These are phyloP conservation scores for Alosa alosa DNA, from an alignment of 2,113 vertebrate genomes.

Conservation along the genomic window DNA sequence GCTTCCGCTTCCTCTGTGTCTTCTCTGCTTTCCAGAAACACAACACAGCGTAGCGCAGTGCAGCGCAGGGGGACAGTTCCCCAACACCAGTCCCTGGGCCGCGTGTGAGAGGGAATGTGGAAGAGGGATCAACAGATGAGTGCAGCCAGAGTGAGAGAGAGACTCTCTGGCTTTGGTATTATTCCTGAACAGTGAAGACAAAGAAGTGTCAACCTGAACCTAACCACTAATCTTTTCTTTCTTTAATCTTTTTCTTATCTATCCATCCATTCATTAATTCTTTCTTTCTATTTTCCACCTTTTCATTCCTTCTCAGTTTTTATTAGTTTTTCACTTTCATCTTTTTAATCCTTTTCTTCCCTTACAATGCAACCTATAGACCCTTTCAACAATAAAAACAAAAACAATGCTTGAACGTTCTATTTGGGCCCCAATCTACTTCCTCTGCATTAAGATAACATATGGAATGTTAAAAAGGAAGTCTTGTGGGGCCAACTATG, in stretches of 20 bases:
- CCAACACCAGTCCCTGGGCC: not conserved
- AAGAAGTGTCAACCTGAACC: not conserved
- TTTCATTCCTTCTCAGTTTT: not conserved
- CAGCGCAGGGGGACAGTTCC: not conserved
- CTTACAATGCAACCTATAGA: not conserved
- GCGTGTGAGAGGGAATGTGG: not conserved
- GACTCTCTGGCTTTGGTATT: not conserved
- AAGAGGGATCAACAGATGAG: not conserved
- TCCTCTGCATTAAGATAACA: no score
- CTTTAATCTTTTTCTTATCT: constrained; percentile 22
- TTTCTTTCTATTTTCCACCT: not conserved
- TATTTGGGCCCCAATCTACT: no score
- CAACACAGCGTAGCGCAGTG: not conserved
- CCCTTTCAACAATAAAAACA: no score
- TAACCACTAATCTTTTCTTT: not conserved
- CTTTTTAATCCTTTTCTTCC: not conserved
- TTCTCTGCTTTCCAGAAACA: not conserved
- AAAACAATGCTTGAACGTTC: no score
- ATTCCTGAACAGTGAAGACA: not conserved
- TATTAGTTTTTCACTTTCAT: not conserved
- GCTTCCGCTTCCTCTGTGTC: not conserved
- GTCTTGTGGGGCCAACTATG: no score
- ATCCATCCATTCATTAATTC: not conserved
- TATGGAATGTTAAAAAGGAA: no score
- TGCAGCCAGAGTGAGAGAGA: not conserved